Percentiles rank a stretch among this genome's conserved stretches.
Evolutionary conservation across 2,888 invertebrate species (phyloP).

Genomic region (Axea sp.): DNA sequence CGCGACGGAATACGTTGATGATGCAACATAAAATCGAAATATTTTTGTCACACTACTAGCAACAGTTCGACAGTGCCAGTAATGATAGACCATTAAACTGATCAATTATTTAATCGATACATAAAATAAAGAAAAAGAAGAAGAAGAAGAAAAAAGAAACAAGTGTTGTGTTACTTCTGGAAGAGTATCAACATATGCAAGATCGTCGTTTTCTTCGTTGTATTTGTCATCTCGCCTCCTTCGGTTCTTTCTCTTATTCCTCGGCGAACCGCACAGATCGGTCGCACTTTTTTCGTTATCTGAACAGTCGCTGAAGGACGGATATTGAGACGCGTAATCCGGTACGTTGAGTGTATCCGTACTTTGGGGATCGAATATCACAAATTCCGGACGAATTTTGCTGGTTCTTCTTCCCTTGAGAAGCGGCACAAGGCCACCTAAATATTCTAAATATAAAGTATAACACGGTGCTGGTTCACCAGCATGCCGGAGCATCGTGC

Average conservation of each 20-base stretch:
- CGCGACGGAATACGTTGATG: no score
- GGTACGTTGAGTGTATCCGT: constrained; percentile 82
- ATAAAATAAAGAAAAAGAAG: no score
- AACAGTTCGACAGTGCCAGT: no score
- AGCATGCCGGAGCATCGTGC: constrained; percentile 97
- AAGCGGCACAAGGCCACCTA: constrained; percentile 97
- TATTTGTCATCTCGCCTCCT: constrained; percentile 80
- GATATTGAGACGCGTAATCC: constrained; percentile 72
- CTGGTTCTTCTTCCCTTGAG: constrained; percentile 97
- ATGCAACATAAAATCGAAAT: no score
- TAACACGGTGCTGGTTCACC: constrained; percentile 92
- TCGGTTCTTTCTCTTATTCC: constrained; percentile 85
- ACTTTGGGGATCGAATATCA: constrained; percentile 95
- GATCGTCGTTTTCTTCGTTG: constrained; percentile 82
- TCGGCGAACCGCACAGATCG: constrained; percentile 87
- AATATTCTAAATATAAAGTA: constrained; percentile 94
- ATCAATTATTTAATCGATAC: no score
- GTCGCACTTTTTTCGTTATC: constrained; percentile 81
- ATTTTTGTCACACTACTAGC: no score
- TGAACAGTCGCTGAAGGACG: constrained; percentile 81
- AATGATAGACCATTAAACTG: no score
- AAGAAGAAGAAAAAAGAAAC: no score
- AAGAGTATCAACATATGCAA: constrained; percentile 90
- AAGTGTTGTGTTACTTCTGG: no score
- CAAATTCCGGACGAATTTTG: constrained; percentile 98